Evolutionary conservation across 2,113 vertebrate genomes (phyloP).

Genomic region (Acinonyx jubatus): DNA sequence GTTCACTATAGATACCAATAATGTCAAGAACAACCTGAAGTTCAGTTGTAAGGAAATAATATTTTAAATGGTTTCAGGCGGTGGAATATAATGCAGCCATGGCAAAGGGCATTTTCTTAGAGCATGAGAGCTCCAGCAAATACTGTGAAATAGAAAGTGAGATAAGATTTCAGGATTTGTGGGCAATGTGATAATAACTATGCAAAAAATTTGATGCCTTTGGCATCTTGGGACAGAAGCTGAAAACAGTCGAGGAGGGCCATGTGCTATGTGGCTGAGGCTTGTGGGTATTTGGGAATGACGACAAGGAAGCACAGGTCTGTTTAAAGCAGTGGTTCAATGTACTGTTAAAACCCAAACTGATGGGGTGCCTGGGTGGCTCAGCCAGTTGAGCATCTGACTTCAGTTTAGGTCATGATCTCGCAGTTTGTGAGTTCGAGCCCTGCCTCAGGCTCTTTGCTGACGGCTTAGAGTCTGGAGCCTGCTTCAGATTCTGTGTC

Average conservation of each 20-base stretch:
- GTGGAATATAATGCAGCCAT: background rate
- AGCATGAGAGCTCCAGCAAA: background rate
- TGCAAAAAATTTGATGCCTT: background rate
- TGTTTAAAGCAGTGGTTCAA: background rate
- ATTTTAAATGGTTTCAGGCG: background rate
- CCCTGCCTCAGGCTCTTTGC: no score
- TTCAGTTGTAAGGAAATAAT: background rate
- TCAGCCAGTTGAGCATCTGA: no score
- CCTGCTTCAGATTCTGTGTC: no score
- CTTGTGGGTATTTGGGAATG: background rate
- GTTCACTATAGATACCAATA: background rate
- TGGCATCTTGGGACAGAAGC: background rate
- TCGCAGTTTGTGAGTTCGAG: no score
- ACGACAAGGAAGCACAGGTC: background rate
- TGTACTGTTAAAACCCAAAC: background rate
- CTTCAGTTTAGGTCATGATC: no score
- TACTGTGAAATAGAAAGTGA: background rate
- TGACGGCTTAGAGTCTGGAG: no score
- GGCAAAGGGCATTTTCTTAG: background rate
- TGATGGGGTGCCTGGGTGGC: no score
- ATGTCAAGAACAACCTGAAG: background rate
- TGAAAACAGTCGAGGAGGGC: background rate
- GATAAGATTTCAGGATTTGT: background rate
- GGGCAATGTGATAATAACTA: background rate
- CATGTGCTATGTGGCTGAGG: accelerated